These are phyloP conservation scores for Apteryx mantelli DNA, from an alignment of 2,113 vertebrate species.

Conservation along the genomic window DNA sequence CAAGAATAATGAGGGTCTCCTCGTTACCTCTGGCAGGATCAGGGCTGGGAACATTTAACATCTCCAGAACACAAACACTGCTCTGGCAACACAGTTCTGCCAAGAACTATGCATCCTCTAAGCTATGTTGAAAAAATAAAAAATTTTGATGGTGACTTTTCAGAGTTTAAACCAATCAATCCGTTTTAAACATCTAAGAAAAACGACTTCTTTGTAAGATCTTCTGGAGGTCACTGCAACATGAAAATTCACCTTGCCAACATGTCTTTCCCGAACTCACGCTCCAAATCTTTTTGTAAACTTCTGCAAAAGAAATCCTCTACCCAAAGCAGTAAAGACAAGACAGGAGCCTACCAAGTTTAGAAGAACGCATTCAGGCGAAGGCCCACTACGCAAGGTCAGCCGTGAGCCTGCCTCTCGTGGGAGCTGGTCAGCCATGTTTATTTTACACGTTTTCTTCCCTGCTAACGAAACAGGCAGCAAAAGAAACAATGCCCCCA, in stretches of 20 bases:
- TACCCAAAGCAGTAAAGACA: background rate
- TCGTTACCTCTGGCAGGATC: background rate
- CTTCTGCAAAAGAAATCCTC: background rate
- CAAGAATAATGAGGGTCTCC: background rate
- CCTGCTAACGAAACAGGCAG: constrained; percentile 17
- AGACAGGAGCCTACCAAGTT: background rate
- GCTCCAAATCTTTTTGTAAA: background rate
- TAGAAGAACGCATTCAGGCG: background rate
- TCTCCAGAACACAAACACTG: background rate
- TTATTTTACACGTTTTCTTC: constrained; percentile 55
- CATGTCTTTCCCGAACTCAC: background rate
- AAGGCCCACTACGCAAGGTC: background rate
- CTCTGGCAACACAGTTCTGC: background rate
- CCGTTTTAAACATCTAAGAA: background rate
- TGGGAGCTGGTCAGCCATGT: constrained; percentile 19
- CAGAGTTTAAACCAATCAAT: background rate
- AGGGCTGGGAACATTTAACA: background rate
- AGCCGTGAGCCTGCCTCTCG: background rate
- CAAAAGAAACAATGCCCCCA: constrained; percentile 55
- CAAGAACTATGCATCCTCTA: background rate
- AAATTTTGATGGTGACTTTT: background rate
- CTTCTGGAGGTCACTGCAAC: background rate
- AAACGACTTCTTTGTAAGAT: background rate
- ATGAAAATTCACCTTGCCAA: background rate
- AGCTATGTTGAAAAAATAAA: background rate